These are phyloP conservation scores for Trissoscelio sp. DNA, from an alignment of 2,888 invertebrate species.

Conservation along the genomic window DNA sequence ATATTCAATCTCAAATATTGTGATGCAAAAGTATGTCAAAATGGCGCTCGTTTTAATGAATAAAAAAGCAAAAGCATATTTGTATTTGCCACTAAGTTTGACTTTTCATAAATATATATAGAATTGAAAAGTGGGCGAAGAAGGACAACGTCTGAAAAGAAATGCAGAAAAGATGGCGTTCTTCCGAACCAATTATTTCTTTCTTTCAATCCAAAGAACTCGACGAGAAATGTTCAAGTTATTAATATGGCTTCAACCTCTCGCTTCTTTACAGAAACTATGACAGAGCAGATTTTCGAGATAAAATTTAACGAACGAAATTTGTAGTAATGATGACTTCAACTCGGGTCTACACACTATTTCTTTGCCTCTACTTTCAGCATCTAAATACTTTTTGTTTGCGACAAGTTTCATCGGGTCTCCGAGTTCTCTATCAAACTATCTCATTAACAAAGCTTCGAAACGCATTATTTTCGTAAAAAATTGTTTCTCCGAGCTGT, in stretches of 20 bases:
- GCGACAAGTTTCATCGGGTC: constrained; percentile 21
- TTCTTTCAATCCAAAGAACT: constrained; percentile 16
- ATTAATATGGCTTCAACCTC: constrained; percentile 25
- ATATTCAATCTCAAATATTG: no score
- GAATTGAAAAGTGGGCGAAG: no score
- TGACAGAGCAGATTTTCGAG: constrained; percentile 25
- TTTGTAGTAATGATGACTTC: constrained; percentile 35
- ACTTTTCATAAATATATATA: no score
- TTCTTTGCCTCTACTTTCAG: constrained; percentile 38
- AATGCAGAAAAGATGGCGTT: constrained; percentile 8
- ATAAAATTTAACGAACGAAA: constrained; percentile 51
- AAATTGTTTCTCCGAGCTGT: constrained; percentile 8
- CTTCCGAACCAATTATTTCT: constrained; percentile 15
- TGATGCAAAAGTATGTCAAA: no score
- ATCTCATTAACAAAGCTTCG: constrained; percentile 17
- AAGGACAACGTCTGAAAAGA: neutral
- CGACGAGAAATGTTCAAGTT: constrained; percentile 19
- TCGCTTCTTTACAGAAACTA: constrained; percentile 9
- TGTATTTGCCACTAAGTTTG: neutral
- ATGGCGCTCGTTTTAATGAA: no score
- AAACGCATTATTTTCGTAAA: constrained; percentile 18
- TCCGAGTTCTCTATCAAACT: constrained; percentile 17
- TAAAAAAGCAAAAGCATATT: neutral
- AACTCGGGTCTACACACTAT: constrained; percentile 10
- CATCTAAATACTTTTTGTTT: constrained; percentile 22